Base-by-base conservation (phyloP, 2,888 invertebrate species). In the Cerastis leucographa region DNA sequence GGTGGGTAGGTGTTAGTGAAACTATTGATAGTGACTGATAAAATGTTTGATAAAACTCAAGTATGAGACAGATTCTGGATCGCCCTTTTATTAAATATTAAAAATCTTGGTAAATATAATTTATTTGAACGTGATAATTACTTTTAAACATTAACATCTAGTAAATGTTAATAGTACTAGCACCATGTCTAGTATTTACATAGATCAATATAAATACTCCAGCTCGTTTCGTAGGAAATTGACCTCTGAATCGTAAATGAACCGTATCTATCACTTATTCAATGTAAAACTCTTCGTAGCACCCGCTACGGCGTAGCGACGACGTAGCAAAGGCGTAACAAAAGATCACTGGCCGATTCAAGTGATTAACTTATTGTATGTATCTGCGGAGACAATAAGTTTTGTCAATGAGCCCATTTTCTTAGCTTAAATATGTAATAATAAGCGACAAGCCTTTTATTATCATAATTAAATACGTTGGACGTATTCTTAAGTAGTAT, bases 1-100 rank as follows among this genome's bases (percentile, higher is more conserved):
- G 44, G 62, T 22, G 0, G 22, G 62, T 35, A 61, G 19, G 29
- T 46, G 29, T 49, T 75, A 71, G 59, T 81, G 40, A 65, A 81
- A 76, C 75, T 81, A 77, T 62, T 75, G 81, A 87, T 85, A 87
- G 85, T 75, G 54, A 35, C 75, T 71, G 87, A 85, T 85, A 85
- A 87, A 51, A 76, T 65, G 14, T 22, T 67, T 71, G 81, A 87
- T 87, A 78, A 78, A 73, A 73, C 35, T 51, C 51, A 46, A 81
- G 74, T 56, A 25, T 74, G 71, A 69, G 61, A 68, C 73, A 65
- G 12, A 67, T 74, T 78, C n/a, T 69, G 64, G 66, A 66, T 65
- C 19, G n/a, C 29, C 6, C 14, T 51, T 59, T 54, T 22, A 40
- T 22, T 62, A 35, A 35, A 25, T 25, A 56, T 7, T 56, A 25